Conservation (phyloP, 2,888 invertebrate species). For the Melanostoma scalare region DNA sequence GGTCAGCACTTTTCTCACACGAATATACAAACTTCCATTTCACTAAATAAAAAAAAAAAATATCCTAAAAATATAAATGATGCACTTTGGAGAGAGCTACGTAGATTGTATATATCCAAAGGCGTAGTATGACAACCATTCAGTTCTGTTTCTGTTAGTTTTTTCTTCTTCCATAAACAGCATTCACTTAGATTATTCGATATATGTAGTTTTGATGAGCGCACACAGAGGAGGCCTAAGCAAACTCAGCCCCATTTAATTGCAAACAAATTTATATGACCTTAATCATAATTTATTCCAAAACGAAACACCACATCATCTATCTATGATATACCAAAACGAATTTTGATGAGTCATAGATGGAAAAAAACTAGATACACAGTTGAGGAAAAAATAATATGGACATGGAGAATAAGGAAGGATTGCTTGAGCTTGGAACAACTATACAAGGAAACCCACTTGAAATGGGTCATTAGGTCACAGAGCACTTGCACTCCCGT, state of each 20-base stretch:
- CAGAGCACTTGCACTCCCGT: conserved; percentile 65
- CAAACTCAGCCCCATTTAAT: conserved; percentile 60
- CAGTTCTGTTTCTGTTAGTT: conserved; percentile 10
- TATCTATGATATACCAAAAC: conserved; percentile 26
- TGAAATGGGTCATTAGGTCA: conserved; percentile 70
- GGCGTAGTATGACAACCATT: conserved; percentile 37
- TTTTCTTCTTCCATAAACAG: conserved; percentile 18
- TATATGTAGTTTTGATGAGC: conserved; percentile 22
- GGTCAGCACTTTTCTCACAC: conserved; percentile 44
- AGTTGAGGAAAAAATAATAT: background rate
- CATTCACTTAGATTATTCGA: conserved; percentile 51
- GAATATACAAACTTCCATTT: conserved; percentile 28
- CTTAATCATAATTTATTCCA: conserved; percentile 70
- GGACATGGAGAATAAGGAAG: conserved; percentile 20
- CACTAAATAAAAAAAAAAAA: conserved; percentile 2
- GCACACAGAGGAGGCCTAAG: conserved; percentile 22
- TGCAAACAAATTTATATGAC: conserved; percentile 70
- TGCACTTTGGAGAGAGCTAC: conserved; percentile 51
- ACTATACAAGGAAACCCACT: conserved; percentile 17
- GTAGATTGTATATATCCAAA: conserved; percentile 25
- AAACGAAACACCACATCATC: conserved; percentile 30
- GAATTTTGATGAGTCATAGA: conserved; percentile 56
- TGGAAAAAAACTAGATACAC: conserved; percentile 30
- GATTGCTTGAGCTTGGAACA: conserved; percentile 28
- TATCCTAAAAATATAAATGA: conserved; percentile 70